A percentile compares a stretch with the other conserved stretches of the same genome.
Conservation (phyloP, 2,113 vertebrate species). For the Serilophus lunatus region DNA sequence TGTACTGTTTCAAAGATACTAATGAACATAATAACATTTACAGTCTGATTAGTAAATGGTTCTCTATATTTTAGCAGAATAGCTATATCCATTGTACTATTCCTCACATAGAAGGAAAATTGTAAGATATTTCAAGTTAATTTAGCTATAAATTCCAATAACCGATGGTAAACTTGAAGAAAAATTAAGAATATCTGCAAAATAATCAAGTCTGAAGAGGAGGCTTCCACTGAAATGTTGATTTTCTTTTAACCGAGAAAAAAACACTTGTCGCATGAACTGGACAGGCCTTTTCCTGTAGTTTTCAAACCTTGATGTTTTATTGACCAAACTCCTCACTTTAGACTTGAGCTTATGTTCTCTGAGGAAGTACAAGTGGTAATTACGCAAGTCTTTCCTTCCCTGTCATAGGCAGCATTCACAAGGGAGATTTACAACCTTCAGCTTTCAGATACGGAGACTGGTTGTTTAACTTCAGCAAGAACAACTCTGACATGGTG, state of each 20-base stretch:
- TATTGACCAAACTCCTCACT: constrained; percentile 60
- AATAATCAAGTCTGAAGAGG: background rate
- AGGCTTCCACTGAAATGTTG: background rate
- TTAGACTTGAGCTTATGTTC: constrained; percentile 67
- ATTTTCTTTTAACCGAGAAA: background rate
- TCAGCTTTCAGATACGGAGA: constrained; percentile 64
- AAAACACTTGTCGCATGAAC: constrained; percentile 7
- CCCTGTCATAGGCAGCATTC: constrained; percentile 69
- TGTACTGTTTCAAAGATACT: background rate
- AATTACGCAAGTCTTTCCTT: constrained; percentile 75
- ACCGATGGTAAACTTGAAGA: background rate
- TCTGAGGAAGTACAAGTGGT: constrained; percentile 71
- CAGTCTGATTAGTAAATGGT: background rate
- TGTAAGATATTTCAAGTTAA: background rate
- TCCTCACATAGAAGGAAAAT: background rate
- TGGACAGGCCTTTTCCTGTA: constrained; percentile 35
- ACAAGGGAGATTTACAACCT: constrained; percentile 71
- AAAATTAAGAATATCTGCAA: background rate
- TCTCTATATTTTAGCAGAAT: background rate
- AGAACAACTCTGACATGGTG: constrained; percentile 50
- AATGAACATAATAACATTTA: background rate
- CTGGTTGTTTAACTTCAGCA: constrained; percentile 58
- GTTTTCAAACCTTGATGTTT: constrained; percentile 57
- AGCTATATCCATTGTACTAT: background rate
- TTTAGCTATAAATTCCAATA: background rate